A percentile compares a stretch with the other conserved stretches of the same genome.
phyloP scores from a whole-genome alignment of 2,888 invertebrate genomes.

The Barypeithes pellucidus region DNA sequence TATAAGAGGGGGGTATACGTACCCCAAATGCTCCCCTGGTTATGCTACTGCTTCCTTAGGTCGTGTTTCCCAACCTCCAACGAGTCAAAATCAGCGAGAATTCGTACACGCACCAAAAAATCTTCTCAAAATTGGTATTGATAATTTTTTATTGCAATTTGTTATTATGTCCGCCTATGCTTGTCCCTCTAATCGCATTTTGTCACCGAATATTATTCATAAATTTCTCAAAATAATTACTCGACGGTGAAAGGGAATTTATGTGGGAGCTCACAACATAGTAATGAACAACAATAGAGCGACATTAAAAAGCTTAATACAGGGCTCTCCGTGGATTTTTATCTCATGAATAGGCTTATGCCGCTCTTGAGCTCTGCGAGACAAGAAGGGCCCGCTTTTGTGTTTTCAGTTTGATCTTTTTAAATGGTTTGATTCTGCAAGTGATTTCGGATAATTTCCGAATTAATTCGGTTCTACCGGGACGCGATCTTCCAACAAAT shows the following conservation, averaged over 20 bases:
- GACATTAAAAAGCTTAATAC: constrained; percentile 17
- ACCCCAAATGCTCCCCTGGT: too few relatives aligned
- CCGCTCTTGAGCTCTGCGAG: constrained; percentile 5
- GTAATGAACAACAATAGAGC: constrained; percentile 15
- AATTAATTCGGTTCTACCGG: too few relatives aligned
- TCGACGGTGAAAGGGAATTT: neutral
- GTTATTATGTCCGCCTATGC: neutral
- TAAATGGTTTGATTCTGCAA: neutral
- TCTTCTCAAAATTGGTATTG: too few relatives aligned
- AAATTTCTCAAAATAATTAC: constrained; percentile 3
- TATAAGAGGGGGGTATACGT: too few relatives aligned
- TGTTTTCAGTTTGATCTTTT: neutral
- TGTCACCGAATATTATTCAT: neutral
- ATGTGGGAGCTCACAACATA: neutral
- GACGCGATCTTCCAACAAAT: too few relatives aligned
- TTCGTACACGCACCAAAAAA: too few relatives aligned
- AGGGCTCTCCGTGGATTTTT: neutral
- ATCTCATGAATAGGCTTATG: constrained; percentile 3
- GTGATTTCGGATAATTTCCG: neutral
- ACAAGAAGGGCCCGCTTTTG: constrained; percentile 2
- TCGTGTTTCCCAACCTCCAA: too few relatives aligned
- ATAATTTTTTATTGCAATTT: too few relatives aligned
- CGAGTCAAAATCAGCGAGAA: too few relatives aligned
- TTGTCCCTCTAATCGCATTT: neutral
- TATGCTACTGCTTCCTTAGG: too few relatives aligned